Evolutionary conservation across 2,797 vertebrate genomes (phyloP).

Genomic region (Sebastiscus albofasciatus): DNA sequence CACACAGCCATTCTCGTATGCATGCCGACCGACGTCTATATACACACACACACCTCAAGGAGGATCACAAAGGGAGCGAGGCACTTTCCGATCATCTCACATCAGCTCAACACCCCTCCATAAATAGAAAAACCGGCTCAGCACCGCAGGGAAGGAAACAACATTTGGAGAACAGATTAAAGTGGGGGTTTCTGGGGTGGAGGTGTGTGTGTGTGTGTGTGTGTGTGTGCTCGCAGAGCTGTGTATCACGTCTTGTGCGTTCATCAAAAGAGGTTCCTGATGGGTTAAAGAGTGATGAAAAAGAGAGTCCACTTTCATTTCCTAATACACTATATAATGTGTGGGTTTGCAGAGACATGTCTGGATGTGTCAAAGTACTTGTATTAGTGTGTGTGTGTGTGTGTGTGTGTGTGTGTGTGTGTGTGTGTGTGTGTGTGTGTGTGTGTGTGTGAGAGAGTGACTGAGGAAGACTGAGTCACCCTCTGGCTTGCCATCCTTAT

Average conservation of each 20-base stretch:
- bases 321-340: not conserved
- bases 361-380: slow-evolving; percentile 32
- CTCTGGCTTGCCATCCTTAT: slow-evolving; percentile 60
- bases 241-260: not conserved
- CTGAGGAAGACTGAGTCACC: slow-evolving; percentile 36
- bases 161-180: slow-evolving; percentile 77
- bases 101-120: slow-evolving; percentile 78
- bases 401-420: not conserved
- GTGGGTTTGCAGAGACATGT: slow-evolving; percentile 1
- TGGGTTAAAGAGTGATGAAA: slow-evolving; percentile 41
- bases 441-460: not conserved
- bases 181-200: slow-evolving; percentile 32
- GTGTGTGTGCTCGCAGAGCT: not conserved
- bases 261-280: slow-evolving; percentile 20
- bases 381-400: slow-evolving; percentile 12
- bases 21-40: not conserved
- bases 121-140: slow-evolving; percentile 75
- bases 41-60: slow-evolving; percentile 52
- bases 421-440: slow-evolving; percentile 5
- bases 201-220: slow-evolving; percentile 6
- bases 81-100: slow-evolving; percentile 73
- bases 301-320: slow-evolving; percentile 1
- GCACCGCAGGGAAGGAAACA: slow-evolving; percentile 74
- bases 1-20: not conserved
- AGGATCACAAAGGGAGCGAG: slow-evolving; percentile 60